Conservation (phyloP, 1,140 invertebrate species). For the Sweltsa coloradensis region DNA sequence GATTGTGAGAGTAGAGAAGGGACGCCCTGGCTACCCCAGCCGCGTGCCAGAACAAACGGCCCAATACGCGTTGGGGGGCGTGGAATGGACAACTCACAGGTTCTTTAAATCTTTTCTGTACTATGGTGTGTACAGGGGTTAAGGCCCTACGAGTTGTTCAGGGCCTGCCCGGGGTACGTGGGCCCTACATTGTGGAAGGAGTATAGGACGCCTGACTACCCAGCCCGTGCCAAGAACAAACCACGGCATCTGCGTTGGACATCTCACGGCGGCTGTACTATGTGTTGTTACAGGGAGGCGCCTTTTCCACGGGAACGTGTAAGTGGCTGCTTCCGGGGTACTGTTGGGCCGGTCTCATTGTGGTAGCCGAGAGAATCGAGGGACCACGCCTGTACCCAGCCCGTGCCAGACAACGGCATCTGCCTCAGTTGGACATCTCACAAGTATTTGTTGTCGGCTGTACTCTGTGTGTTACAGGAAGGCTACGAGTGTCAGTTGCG, state of each 20-base stretch:
- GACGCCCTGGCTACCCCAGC: constrained; percentile 30
- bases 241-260: constrained; percentile 41
- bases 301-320: constrained; percentile 38
- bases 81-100: constrained; percentile 61
- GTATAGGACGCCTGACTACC: constrained; percentile 32
- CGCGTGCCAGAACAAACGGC: constrained; percentile 33
- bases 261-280: too few species aligned
- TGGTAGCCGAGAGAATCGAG: too few species aligned
- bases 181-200: too few species aligned
- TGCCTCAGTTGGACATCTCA: too few species aligned
- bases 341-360: too few species aligned
- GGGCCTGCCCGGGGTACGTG: constrained; percentile 27
- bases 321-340: constrained; percentile 33
- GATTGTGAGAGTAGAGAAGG: constrained; percentile 39
- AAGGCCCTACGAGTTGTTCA: constrained; percentile 40
- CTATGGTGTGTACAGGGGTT: too few species aligned
- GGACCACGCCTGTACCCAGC: too few species aligned
- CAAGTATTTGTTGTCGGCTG: too few species aligned
- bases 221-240: constrained; percentile 32
- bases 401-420: too few species aligned
- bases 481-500: too few species aligned
- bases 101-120: constrained; percentile 25
- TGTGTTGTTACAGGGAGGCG: too few species aligned
- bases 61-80: constrained; percentile 50
- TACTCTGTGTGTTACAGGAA: too few species aligned